A percentile compares a stretch with the other conserved stretches of the same genome.
These are phyloP conservation scores for Semaprochilodus insignis DNA, from an alignment of 2,797 vertebrate species.

Conservation along the genomic window DNA sequence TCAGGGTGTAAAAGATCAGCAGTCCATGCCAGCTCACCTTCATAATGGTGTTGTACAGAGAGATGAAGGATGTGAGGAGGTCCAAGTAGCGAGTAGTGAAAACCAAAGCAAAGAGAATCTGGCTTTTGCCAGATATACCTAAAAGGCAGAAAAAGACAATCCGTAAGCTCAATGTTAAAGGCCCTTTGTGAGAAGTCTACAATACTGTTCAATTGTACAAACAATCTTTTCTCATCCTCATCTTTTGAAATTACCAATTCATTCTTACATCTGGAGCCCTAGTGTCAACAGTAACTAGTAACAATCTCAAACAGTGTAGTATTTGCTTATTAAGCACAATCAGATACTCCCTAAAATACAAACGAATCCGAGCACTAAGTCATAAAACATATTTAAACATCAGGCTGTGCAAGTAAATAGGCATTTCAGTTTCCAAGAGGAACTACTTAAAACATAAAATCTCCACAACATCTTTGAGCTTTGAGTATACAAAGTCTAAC, in stretches of 20 bases:
- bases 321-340: background rate
- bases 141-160: conserved; percentile 56
- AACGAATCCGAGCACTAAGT: background rate
- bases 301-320: background rate
- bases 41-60: conserved; percentile 97
- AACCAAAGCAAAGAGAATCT: conserved; percentile 96
- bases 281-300: background rate
- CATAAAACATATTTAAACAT: too few species aligned
- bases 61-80: conserved; percentile 97
- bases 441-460: too few species aligned
- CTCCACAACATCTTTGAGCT: too few species aligned
- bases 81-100: conserved; percentile 99
- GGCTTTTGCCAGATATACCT: conserved; percentile 99
- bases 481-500: too few species aligned
- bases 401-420: background rate
- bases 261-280: background rate
- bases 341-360: background rate
- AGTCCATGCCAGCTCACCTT: conserved; percentile 83
- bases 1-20: background rate
- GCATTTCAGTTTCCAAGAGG: too few species aligned
- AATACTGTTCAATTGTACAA: background rate
- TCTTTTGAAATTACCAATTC: background rate
- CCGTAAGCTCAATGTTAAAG: background rate
- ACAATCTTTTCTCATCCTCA: background rate
- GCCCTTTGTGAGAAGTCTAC: background rate